Percentiles rank a stretch among this genome's conserved stretches.
Evolutionary conservation across 2,113 vertebrate species (phyloP).

Genomic region (Aplodontia rufa): DNA sequence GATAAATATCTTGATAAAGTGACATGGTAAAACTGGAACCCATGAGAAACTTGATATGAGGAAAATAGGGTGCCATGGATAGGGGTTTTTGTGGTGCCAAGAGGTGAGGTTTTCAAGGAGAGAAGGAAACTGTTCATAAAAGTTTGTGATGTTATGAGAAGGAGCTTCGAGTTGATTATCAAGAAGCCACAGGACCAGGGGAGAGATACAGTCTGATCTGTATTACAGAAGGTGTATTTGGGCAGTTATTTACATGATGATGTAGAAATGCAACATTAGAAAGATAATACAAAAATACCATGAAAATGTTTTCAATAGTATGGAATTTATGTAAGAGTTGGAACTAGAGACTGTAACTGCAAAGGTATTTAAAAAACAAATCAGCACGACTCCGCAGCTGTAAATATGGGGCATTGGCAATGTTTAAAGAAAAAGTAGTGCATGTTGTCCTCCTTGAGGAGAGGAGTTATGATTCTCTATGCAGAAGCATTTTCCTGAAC

Average conservation of each 20-base stretch:
- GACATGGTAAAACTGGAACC: neutral
- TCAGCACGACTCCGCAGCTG: neutral
- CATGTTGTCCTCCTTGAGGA: neutral
- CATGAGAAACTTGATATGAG: fast-evolving
- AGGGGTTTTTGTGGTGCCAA: neutral
- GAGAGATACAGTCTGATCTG: neutral
- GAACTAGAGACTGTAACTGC: neutral
- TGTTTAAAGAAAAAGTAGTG: neutral
- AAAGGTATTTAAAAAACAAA: neutral
- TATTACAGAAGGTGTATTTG: neutral
- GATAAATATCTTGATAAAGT: neutral
- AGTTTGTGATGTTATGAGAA: neutral
- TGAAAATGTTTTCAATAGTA: neutral
- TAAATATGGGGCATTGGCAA: neutral
- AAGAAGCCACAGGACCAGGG: neutral
- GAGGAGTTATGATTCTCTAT: fast-evolving
- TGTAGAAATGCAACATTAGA: neutral
- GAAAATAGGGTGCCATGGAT: neutral
- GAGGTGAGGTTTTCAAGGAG: neutral
- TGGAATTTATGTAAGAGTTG: neutral
- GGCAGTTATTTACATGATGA: neutral
- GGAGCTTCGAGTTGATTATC: neutral
- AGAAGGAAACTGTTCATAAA: neutral
- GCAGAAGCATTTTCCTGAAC: neutral
- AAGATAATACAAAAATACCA: neutral